phyloP scores from a whole-genome alignment of 2,797 vertebrate genomes.

The Anableps anableps region DNA sequence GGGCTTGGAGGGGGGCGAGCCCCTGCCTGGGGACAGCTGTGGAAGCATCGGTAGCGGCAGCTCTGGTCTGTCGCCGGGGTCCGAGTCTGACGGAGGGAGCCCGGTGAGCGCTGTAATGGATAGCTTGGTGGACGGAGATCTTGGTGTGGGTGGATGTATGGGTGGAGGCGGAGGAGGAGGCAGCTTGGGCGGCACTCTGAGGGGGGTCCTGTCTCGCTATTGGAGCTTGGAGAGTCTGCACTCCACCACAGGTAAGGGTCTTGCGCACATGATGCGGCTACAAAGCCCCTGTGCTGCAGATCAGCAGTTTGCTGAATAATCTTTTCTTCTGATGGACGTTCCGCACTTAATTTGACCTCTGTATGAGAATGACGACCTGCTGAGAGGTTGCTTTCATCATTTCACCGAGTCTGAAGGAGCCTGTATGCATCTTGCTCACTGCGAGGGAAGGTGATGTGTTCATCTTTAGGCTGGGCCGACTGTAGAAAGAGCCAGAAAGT shows the following conservation, averaged over 20 bases:
- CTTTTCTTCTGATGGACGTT: neutral
- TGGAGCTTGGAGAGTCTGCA: conserved; percentile 97
- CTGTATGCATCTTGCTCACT: neutral
- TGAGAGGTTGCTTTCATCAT: neutral
- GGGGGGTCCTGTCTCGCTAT: conserved; percentile 90
- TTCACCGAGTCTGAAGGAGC: conserved; percentile 1
- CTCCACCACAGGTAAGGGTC: conserved; percentile 89
- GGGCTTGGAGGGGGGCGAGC: conserved; percentile 86
- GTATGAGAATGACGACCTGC: conserved; percentile 8
- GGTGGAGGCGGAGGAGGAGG: conserved; percentile 68
- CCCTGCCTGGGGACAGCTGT: conserved; percentile 86
- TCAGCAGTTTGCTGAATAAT: neutral
- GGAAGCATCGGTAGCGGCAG: conserved; percentile 83
- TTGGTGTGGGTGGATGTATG: conserved; percentile 71
- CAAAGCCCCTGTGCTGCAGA: neutral
- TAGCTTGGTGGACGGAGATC: conserved; percentile 55
- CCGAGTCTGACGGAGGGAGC: conserved; percentile 90
- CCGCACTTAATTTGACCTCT: conserved; percentile 6
- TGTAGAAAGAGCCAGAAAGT: conserved; percentile 29
- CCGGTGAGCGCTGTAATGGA: conserved; percentile 58
- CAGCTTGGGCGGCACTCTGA: conserved; percentile 80
- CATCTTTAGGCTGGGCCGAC: conserved; percentile 50
- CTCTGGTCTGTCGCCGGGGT: conserved; percentile 89
- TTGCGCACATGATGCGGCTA: conserved; percentile 11
- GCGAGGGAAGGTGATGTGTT: conserved; percentile 6